Base-by-base conservation (phyloP, 2,797 vertebrate genomes). In the Merluccius polli region DNA sequence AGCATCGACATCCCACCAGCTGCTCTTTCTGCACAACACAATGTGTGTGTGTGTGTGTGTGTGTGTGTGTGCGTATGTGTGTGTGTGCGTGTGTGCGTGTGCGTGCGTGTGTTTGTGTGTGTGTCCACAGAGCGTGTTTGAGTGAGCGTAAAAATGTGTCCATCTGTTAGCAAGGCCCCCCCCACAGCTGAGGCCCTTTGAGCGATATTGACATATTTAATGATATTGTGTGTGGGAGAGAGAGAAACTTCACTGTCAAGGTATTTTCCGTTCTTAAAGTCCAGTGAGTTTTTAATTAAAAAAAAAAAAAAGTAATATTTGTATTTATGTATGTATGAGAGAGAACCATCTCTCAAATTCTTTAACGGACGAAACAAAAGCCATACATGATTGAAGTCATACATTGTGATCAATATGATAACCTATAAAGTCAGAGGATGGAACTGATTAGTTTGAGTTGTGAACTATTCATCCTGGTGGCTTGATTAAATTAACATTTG, bases 161-260 rank as follows among this genome's bases (percentile, higher is more conserved):
- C 86, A 87, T 87, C 86, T 87, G 86, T 86, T 78, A 81, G 78
- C 70, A 73, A 73, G 77, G 52, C 44, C 63, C 73, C 79, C 79
- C 82, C 48, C 48, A 72, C 84, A 87, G 84, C 86, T 89, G 87
- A 81, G 83, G 44, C 81, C 77, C 81, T 67, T 32, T 31, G 75
- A 68, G 72, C 24, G 35, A 33, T 21, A 52, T 52, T 52, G 18
- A 52, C 21, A 52, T 52, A 52, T 52, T 52, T 52, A 52, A 21
- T 18, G 48, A 52, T 52, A 7, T 5, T 52, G 48, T 21, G 18
- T 52, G 16, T 52, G 18, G 18, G 44, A 52, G 18, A 52, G 48
- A 52, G 48, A 52, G 18, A 52, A 21, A 52, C 44, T 52, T 52
- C 44, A n/a, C 48, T 21, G 48, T 52, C 48, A 52, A 1, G 48